Evolutionary conservation across 2,888 invertebrate genomes (phyloP).

Genomic region (Lymantria monacha): DNA sequence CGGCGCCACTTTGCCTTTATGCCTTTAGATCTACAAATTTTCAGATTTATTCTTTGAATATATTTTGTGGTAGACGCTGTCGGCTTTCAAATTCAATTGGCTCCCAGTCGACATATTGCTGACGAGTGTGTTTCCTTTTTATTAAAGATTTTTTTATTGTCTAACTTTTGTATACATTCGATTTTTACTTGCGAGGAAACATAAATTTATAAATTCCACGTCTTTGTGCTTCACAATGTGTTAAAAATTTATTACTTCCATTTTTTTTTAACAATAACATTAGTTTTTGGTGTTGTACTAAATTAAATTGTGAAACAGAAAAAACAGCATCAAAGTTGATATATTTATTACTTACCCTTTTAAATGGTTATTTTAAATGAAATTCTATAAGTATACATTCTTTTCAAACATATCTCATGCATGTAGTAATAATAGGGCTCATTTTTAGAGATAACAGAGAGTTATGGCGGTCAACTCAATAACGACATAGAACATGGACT

Average conservation of each 20-base stretch:
- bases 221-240: constrained; percentile 20
- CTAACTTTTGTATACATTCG: constrained; percentile 41
- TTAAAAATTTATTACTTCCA: constrained; percentile 20
- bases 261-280: not conserved
- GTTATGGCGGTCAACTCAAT: too few relatives aligned
- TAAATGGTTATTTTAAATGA: constrained; percentile 2
- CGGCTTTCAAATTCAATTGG: constrained; percentile 82
- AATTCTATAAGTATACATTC: not conserved
- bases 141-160: constrained; percentile 54
- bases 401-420: not conserved
- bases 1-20: constrained; percentile 75
- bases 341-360: constrained; percentile 17
- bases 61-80: constrained; percentile 79
- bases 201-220: constrained; percentile 28
- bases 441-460: too few relatives aligned
- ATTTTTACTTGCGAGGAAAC: constrained; percentile 36
- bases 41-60: constrained; percentile 83
- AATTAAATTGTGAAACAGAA: too few relatives aligned
- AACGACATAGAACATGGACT: too few relatives aligned
- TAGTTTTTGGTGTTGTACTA: too few relatives aligned
- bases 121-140: constrained; percentile 70
- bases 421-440: too few relatives aligned
- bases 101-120: constrained; percentile 75
- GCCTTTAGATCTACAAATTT: constrained; percentile 81
- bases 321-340: too few relatives aligned